Conservation (phyloP, 2,113 vertebrate species). For the Macrotis lagotis region DNA sequence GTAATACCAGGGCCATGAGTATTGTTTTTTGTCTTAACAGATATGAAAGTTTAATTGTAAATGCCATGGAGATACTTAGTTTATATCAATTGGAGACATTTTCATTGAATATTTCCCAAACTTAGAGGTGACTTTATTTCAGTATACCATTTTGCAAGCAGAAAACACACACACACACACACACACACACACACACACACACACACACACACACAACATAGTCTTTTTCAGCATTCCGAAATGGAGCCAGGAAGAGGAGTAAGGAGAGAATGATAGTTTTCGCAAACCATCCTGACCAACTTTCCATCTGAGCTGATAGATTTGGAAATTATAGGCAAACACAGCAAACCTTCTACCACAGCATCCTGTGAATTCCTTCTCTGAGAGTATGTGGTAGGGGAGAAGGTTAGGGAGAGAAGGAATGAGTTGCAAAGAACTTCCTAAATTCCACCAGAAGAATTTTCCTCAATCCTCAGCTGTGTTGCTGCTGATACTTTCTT, state of each 20-base stretch:
- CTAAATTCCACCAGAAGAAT: neutral
- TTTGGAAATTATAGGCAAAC: neutral
- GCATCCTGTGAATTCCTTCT: neutral
- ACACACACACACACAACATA: neutral
- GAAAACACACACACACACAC: neutral
- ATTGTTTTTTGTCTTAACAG: conserved; percentile 81
- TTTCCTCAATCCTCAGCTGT: neutral
- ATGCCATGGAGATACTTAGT: conserved; percentile 66
- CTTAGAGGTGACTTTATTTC: neutral
- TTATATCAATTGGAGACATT: conserved; percentile 60
- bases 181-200: neutral
- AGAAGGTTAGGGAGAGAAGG: neutral
- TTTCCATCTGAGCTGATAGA: neutral
- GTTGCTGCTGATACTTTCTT: neutral
- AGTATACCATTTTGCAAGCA: neutral
- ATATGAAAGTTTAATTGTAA: conserved; percentile 78
- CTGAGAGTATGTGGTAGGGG: neutral
- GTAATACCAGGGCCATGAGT: conserved; percentile 78
- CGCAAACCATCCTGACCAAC: neutral
- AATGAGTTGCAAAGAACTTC: neutral
- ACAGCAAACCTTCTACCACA: neutral
- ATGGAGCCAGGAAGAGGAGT: neutral
- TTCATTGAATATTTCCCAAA: conserved; percentile 64
- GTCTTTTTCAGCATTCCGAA: neutral
- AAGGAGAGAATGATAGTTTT: neutral